Percentiles rank a stretch among this genome's conserved stretches.
phyloP scores from a whole-genome alignment of 2,888 invertebrate species.

The Trissonchulus latispiculum region DNA sequence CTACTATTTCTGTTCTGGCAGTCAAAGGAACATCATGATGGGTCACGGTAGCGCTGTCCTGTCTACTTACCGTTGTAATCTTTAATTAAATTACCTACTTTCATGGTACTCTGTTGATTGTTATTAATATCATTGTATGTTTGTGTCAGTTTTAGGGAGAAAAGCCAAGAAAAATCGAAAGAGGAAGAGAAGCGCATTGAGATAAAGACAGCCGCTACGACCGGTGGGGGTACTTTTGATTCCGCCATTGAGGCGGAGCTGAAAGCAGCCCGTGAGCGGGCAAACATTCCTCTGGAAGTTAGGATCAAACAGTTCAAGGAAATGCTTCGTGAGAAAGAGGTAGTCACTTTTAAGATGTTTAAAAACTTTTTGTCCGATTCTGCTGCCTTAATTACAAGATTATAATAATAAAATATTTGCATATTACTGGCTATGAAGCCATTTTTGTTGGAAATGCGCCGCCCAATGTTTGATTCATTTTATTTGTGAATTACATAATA shows the following conservation, averaged over 20 bases:
- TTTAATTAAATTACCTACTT: no score
- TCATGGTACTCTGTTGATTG: not conserved
- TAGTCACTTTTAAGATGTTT: constrained; percentile 42
- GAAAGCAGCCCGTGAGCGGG: constrained; percentile 77
- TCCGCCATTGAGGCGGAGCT: constrained; percentile 87
- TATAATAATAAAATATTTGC: no score
- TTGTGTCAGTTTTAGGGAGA: not conserved
- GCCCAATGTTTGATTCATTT: no score
- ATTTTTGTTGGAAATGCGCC: no score
- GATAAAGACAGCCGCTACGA: constrained; percentile 26
- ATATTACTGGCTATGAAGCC: no score
- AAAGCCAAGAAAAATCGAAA: constrained; percentile 8
- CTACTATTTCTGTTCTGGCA: no score
- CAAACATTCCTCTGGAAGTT: constrained; percentile 82
- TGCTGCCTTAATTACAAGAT: no score
- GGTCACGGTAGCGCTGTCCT: no score
- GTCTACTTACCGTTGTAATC: no score
- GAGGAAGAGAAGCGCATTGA: constrained; percentile 45
- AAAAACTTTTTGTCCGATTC: constrained; percentile 1
- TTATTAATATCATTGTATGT: not conserved
- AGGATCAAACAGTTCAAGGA: constrained; percentile 86
- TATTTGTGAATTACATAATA: not conserved
- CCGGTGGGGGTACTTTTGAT: constrained; percentile 47
- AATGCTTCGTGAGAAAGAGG: constrained; percentile 93
- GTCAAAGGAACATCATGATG: no score